Evolutionary conservation across 2,888 invertebrate genomes (phyloP), one percentile per base, ranked within the genome.

Genomic region (Drosophila percnosoma): DNA sequence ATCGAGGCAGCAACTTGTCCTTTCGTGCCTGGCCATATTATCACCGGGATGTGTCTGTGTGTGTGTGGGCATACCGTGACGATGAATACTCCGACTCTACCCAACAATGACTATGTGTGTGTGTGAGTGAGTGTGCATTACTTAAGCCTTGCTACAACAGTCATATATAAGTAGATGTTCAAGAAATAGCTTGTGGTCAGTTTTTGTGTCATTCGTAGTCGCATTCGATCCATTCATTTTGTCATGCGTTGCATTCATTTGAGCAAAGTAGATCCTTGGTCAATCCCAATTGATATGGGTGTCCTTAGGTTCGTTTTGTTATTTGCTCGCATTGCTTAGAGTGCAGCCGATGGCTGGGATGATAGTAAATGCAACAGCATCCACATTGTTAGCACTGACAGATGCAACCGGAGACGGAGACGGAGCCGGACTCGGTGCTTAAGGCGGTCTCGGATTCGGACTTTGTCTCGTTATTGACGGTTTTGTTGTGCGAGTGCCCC

Each of bases 331-430:
- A 67, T 55, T 83, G 84, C 82, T 73, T 73, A 59, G 57, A 70
- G 70, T 57, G 58, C 63, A 57, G 34, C 42, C 69, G 67, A 72
- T 59, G 53, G 67, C 55, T 49, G 59, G 51, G 45, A 53, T 42
- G 67, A 58, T 52, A 49, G 68, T 58, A 75, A 75, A 76, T 83
- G 88, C 90, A 86, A 88, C 89, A 85, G 89, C 85, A 77, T 73
- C 74, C 59, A 63, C 65, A 67, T 74, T 59, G 59, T 68, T 58
- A 61, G 48, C 15, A 55, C 51, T 45, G 48, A 58, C 70, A 68
- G 40, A 24, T 15, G 45, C 63, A 67, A 55, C 29, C 29, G 49
- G 52, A 55, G 21, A 21, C 52, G 42, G 49, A n/a, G n/a, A 13
- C 34, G 10, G 10, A 27, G 49, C 21, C 33, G 29, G 33, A 33